A percentile compares a stretch with the other conserved stretches of the same genome.
These are phyloP conservation scores for Oreonectes daqikongensis DNA, from an alignment of 2,797 vertebrate genomes.

Conservation along the genomic window DNA sequence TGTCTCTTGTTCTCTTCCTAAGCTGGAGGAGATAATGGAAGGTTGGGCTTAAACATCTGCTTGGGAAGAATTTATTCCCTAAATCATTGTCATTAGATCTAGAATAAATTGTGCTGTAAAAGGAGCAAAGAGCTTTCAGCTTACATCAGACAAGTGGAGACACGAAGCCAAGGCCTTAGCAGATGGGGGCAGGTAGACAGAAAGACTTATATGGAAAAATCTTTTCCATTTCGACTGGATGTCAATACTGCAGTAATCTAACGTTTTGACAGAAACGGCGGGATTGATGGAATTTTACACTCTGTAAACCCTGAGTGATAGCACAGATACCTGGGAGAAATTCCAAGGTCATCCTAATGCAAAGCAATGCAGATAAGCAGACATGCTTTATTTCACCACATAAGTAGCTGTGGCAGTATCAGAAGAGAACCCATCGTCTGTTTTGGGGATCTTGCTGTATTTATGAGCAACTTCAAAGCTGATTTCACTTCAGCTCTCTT, in stretches of 20 bases:
- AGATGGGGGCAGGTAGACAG: constrained; percentile 13
- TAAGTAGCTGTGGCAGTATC: constrained; percentile 15
- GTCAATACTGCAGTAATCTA: constrained; percentile 19
- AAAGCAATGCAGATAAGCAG: constrained; percentile 33
- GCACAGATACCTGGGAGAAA: constrained; percentile 3
- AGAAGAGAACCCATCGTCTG: neutral
- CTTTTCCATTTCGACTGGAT: constrained; percentile 36
- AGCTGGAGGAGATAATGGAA: constrained; percentile 50
- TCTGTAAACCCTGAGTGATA: no score
- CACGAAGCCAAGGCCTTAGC: constrained; percentile 41
- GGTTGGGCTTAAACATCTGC: constrained; percentile 66
- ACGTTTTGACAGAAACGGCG: constrained; percentile 19
- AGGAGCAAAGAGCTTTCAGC: constrained; percentile 49
- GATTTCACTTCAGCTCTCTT: constrained; percentile 29
- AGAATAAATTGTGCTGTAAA: constrained; percentile 63
- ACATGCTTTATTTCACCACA: constrained; percentile 31
- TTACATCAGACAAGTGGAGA: constrained; percentile 54
- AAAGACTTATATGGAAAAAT: constrained; percentile 1
- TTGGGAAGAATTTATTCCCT: constrained; percentile 67
- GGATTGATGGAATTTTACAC: constrained; percentile 26
- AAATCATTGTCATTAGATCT: constrained; percentile 72
- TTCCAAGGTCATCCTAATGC: constrained; percentile 36
- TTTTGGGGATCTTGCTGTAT: constrained; percentile 27
- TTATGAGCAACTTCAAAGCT: constrained; percentile 38
- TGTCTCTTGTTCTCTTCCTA: constrained; percentile 18